A percentile compares a stretch with the other conserved stretches of the same genome.
These are phyloP conservation scores for Latrodectus elegans DNA, from an alignment of 2,888 invertebrate species.

Conservation along the genomic window DNA sequence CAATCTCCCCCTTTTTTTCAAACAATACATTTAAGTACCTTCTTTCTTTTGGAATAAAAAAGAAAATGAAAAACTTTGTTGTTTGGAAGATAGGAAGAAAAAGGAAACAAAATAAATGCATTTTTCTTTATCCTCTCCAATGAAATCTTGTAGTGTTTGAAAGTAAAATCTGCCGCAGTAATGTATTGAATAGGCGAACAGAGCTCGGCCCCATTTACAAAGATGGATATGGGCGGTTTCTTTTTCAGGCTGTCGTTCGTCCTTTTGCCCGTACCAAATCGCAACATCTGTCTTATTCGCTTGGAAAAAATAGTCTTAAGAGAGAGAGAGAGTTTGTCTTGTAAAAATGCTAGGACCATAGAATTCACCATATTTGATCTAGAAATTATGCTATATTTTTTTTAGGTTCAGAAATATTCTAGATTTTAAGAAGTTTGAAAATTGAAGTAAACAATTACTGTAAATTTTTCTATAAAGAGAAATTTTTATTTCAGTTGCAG, in stretches of 20 bases:
- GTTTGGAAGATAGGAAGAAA: not conserved
- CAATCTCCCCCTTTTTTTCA: constrained; percentile 21
- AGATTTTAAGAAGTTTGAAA: too few relatives aligned
- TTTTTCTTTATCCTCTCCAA: constrained; percentile 36
- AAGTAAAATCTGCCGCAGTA: constrained; percentile 46
- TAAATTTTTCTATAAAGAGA: too few relatives aligned
- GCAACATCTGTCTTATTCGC: constrained; percentile 28
- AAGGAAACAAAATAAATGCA: constrained; percentile 19
- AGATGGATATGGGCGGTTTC: constrained; percentile 47
- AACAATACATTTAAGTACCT: constrained; percentile 39
- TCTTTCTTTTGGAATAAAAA: constrained; percentile 16
- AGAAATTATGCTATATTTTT: not conserved
- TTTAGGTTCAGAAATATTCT: too few relatives aligned
- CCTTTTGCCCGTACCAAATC: constrained; percentile 36
- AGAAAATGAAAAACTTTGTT: not conserved
- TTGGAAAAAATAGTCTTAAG: not conserved
- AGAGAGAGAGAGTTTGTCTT: not conserved
- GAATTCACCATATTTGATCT: constrained; percentile 26
- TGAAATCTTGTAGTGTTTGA: constrained; percentile 47
- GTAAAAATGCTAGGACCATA: not conserved
- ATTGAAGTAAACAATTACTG: too few relatives aligned
- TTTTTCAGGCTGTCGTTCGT: constrained; percentile 24
- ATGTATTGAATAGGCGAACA: constrained; percentile 40
- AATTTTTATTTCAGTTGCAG: too few relatives aligned
- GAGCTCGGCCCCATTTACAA: constrained; percentile 43